Base-by-base conservation (phyloP, 2,797 vertebrate genomes). In the Oceanodroma leucorhoa region DNA sequence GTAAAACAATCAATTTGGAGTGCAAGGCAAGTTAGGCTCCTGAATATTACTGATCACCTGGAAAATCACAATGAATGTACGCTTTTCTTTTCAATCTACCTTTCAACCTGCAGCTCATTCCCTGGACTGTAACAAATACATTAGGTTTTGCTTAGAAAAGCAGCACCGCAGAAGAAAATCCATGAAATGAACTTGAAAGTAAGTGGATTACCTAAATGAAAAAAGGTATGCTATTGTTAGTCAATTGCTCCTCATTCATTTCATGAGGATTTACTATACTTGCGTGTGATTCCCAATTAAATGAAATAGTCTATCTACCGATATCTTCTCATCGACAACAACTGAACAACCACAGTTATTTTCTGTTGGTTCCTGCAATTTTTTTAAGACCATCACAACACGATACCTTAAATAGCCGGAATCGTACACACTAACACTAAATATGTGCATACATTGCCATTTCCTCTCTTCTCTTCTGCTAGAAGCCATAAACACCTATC, bases 41-140 rank as follows among this genome's bases (percentile, higher is more conserved):
- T 94, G 87, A 92, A 95, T 94, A 89, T 80, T 93, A 94, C 88
- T 87, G 86, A 92, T 91, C 83, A 95, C 90, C 95, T 93, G 89
- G 93, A 89, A 96, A 94, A 95, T 94, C 86, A 83, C 73, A 81
- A 75, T 73, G 83, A 93, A 76, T 72, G 51, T 62, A 45, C 67
- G 60, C 65, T 94, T 90, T 94, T 87, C 89, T 84, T 94, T 40
- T 83, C 77, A 91, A 66, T 86, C 82, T 92, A 40, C 70, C 83
- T 89, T 81, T 85, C 79, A 90, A 80, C 78, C 61, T 43, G 45
- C 51, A 70, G 71, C 65, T 89, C 67, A 32, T 91, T 89, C 66
- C 43, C 82, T 64, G 55, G 71, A 58, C 94, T 94, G 91, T 89
- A 90, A 85, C 67, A 93, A 85, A 92, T 38, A 57, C 77, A 86